Evolutionary conservation across 2,113 vertebrate species (phyloP).

Genomic region (Lichenostomus cassidix): DNA sequence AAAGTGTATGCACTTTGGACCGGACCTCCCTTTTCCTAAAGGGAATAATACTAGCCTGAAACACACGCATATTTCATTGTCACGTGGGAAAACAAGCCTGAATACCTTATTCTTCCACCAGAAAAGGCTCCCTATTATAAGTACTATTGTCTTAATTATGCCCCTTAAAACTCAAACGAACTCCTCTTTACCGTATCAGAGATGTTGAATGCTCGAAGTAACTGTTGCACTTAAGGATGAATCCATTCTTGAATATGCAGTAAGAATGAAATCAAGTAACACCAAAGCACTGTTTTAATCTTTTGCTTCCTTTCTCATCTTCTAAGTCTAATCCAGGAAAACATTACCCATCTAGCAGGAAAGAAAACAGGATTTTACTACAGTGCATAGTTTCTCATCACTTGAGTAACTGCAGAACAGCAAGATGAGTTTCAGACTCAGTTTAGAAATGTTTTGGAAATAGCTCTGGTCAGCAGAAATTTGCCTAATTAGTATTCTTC

Average conservation of each 20-base stretch:
- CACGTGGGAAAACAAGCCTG: neutral
- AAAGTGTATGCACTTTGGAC: constrained; percentile 8
- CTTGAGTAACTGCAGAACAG: neutral
- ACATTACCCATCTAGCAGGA: neutral
- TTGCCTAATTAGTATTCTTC: neutral
- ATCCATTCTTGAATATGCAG: neutral
- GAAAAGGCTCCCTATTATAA: neutral
- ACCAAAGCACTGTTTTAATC: neutral
- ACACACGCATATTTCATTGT: neutral
- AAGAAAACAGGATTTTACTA: neutral
- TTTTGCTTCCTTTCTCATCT: neutral
- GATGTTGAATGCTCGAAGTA: neutral
- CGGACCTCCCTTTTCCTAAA: neutral
- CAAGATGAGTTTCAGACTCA: neutral
- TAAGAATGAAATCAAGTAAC: neutral
- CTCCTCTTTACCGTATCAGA: neutral
- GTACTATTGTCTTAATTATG: neutral
- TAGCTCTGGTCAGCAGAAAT: neutral
- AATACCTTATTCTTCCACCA: neutral
- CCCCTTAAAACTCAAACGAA: neutral
- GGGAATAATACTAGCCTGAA: neutral
- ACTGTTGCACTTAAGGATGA: neutral
- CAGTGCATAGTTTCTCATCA: neutral
- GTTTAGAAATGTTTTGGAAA: neutral
- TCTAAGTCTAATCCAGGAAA: neutral